A percentile compares a stretch with the other conserved stretches of the same genome.
phyloP scores from a whole-genome alignment of 2,888 invertebrate genomes.

The Escarpia spicata region DNA sequence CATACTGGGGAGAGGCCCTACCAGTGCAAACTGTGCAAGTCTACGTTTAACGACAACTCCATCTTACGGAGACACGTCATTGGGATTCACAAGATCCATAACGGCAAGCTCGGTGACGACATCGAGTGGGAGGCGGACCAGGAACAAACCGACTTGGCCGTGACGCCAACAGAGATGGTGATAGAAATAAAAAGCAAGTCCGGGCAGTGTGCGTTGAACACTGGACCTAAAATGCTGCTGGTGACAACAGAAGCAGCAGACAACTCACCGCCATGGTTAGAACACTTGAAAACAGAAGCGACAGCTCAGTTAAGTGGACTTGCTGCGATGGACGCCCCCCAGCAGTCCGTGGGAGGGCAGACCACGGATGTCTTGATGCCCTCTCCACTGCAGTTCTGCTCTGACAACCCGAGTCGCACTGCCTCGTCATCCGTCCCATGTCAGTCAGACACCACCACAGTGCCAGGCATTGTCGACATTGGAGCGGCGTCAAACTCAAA shows the following conservation, averaged over 20 bases:
- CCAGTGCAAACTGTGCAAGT: constrained; percentile 29
- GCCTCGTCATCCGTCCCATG: not conserved
- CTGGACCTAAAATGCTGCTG: not conserved
- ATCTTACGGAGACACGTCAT: constrained; percentile 33
- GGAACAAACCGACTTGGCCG: not conserved
- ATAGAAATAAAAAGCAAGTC: not conserved
- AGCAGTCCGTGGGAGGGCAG: not conserved
- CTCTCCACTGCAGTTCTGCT: not conserved
- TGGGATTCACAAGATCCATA: constrained; percentile 32
- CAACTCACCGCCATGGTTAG: not conserved
- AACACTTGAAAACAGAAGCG: not conserved
- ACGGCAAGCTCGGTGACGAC: not conserved
- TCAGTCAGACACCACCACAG: not conserved
- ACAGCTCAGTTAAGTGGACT: not conserved
- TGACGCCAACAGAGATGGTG: not conserved
- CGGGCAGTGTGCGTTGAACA: not conserved
- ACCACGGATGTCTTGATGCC: not conserved
- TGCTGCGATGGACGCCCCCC: not conserved
- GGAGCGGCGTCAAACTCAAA: not conserved
- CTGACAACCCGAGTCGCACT: not conserved
- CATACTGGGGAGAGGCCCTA: constrained; percentile 30
- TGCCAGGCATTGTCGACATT: not conserved
- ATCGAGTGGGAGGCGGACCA: not conserved
- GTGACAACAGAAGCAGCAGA: not conserved
- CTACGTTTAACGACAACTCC: constrained; percentile 33